Evolutionary conservation across 2,113 vertebrate genomes (phyloP), one percentile per base, ranked within the genome.

Genomic region (Rhea pennata): DNA sequence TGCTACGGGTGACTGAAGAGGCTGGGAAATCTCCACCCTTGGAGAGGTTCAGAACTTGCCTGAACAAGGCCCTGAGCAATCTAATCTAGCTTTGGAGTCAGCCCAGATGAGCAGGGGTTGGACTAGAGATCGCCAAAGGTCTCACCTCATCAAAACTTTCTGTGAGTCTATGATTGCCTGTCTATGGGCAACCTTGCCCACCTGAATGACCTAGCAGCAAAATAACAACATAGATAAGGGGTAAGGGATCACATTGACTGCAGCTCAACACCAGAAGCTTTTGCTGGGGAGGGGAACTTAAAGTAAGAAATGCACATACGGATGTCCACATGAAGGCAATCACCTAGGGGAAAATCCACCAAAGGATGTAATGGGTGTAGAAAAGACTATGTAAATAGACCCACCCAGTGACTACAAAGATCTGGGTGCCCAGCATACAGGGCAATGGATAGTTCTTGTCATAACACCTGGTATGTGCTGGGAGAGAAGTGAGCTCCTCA

Each of bases 391-490:
- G 10, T 3, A 22, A n/a, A 16, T 53, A 44, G 24, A 85, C 27
- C 23, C 3, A 2, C n/a, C 19, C 33, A 15, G 15, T 10, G 31
- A 65, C 48, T 22, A 9, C 21, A 11, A 22, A 50, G 29, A 33
- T 26, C 1, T 9, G 62, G 31, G n/a, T 16, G 80, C 23, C 40
- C 21, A 4, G 16, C 8, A 1, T 48, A 0, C 33, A 10, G 26
- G 50, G n/a, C 3, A 5, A 12, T 7, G 36, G 27, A 7, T 9
- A 6, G 15, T 8, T 1, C 11, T 19, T 29, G 46, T 74, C 9
- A 0, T 5, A 46, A 20, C 0, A 5, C 4, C 26, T 8, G 2
- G 2, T 0, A 2, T 0, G 21, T 29, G 56, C 15, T 59, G 29
- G 56, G 56, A 59, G 56, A 16, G 46, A 33, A 64, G 20, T 1